A percentile compares a stretch with the other conserved stretches of the same genome.
phyloP scores from a whole-genome alignment of 2,797 vertebrate species.

The Enteromius fasciolatus region DNA sequence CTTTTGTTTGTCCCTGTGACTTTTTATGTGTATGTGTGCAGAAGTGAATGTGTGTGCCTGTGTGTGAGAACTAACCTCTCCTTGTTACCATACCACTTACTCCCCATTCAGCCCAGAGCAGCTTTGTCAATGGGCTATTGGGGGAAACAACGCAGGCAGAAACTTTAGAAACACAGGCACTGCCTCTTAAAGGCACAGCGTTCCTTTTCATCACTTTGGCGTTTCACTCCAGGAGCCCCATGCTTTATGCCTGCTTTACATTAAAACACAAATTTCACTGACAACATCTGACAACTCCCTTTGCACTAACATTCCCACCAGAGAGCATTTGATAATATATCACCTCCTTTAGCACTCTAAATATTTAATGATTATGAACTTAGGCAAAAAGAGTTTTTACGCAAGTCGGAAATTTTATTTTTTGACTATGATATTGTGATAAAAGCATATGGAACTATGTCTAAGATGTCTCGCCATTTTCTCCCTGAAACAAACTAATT shows the following conservation, averaged over 20 bases:
- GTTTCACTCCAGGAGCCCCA: slow-evolving; percentile 67
- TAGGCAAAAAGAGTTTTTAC: not conserved
- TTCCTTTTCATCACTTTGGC: slow-evolving; percentile 70
- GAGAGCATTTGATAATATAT: not conserved
- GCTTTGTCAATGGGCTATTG: slow-evolving; percentile 88
- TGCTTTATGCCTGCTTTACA: slow-evolving; percentile 73
- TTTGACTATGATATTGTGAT: not conserved
- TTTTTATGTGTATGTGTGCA: slow-evolving; percentile 60
- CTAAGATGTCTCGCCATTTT: not conserved
- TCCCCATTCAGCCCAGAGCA: slow-evolving; percentile 83
- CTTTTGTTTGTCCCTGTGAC: slow-evolving; percentile 53
- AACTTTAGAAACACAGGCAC: slow-evolving; percentile 84
- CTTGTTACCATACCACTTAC: slow-evolving; percentile 86
- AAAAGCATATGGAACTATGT: not conserved
- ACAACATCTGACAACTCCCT: slow-evolving; percentile 70
- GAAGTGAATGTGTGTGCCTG: slow-evolving; percentile 64
- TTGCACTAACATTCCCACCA: slow-evolving; percentile 58
- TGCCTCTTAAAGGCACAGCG: slow-evolving; percentile 84
- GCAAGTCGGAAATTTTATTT: not conserved
- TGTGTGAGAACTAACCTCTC: slow-evolving; percentile 80
- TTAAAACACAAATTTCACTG: slow-evolving; percentile 69
- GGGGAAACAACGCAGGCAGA: slow-evolving; percentile 87
- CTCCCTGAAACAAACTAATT: not conserved
- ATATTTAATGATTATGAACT: slow-evolving; percentile 13
- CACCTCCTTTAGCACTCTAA: not conserved